phyloP scores from a whole-genome alignment of 2,797 vertebrate species.

The Okamejei kenojei region DNA sequence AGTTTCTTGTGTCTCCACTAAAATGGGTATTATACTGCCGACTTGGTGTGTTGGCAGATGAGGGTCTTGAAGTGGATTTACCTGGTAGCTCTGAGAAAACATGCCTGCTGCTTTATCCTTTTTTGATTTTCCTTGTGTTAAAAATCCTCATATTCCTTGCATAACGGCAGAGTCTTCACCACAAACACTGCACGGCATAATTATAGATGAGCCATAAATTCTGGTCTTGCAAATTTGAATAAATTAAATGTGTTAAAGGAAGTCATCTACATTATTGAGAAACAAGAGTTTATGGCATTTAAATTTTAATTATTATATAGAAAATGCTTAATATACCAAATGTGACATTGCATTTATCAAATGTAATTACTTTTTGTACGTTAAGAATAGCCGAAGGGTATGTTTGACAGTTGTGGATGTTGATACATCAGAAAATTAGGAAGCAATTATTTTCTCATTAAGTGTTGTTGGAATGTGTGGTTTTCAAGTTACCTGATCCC shows the following conservation, averaged over 20 bases:
- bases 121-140: no score
- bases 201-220: background rate
- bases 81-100: no score
- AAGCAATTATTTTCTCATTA: slow-evolving; percentile 36
- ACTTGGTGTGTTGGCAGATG: no score
- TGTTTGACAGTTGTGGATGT: slow-evolving; percentile 12
- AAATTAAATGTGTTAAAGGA: background rate
- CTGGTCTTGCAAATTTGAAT: background rate
- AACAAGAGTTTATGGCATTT: background rate
- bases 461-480: slow-evolving; percentile 1
- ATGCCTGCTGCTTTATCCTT: no score
- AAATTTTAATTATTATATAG: background rate
- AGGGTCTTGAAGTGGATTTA: no score
- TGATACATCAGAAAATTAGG: slow-evolving; percentile 31
- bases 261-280: background rate
- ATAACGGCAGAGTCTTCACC: no score
- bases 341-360: slow-evolving; percentile 23
- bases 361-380: background rate
- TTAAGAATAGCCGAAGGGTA: slow-evolving; percentile 15
- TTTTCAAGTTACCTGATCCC: slow-evolving; percentile 33
- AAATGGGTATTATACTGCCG: no score
- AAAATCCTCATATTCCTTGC: no score
- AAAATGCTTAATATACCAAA: background rate
- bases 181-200: no score
- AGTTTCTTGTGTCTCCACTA: no score